These are phyloP conservation scores for Proterorhinus semilunaris DNA, from an alignment of 2,113 vertebrate species.

Conservation along the genomic window DNA sequence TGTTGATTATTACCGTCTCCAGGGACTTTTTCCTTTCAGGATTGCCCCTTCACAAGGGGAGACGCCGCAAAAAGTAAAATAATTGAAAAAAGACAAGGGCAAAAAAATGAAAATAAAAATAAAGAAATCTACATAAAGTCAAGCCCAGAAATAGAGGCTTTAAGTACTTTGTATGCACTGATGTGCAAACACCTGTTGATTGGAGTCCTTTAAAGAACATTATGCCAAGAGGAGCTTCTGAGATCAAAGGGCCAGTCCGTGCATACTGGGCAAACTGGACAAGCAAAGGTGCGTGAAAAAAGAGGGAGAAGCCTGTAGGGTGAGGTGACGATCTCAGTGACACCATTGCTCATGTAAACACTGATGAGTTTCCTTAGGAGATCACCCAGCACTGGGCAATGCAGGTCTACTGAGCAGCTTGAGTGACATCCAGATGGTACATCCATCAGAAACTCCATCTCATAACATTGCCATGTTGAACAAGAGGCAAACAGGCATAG, in stretches of 20 bases:
- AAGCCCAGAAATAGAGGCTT: constrained; percentile 38
- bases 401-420: constrained; percentile 23
- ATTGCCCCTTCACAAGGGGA: constrained; percentile 63
- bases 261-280: constrained; percentile 58
- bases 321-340: constrained; percentile 21
- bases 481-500: not conserved
- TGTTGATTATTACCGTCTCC: constrained; percentile 81
- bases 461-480: constrained; percentile 11
- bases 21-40: constrained; percentile 74
- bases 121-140: constrained; percentile 38
- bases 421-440: constrained; percentile 23
- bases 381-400: not conserved
- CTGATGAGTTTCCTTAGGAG: not conserved
- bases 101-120: constrained; percentile 14
- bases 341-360: constrained; percentile 11
- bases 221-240: constrained; percentile 42
- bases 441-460: constrained; percentile 11
- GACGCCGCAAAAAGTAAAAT: constrained; percentile 68
- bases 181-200: constrained; percentile 42
- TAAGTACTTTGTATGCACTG: constrained; percentile 37
- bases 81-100: constrained; percentile 4
- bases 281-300: constrained; percentile 22
- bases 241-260: constrained; percentile 51
- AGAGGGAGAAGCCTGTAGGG: not conserved
- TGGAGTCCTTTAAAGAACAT: constrained; percentile 47